These are phyloP conservation scores for Poeciliopsis occidentalis DNA, from an alignment of 2,113 vertebrate genomes.

Conservation along the genomic window DNA sequence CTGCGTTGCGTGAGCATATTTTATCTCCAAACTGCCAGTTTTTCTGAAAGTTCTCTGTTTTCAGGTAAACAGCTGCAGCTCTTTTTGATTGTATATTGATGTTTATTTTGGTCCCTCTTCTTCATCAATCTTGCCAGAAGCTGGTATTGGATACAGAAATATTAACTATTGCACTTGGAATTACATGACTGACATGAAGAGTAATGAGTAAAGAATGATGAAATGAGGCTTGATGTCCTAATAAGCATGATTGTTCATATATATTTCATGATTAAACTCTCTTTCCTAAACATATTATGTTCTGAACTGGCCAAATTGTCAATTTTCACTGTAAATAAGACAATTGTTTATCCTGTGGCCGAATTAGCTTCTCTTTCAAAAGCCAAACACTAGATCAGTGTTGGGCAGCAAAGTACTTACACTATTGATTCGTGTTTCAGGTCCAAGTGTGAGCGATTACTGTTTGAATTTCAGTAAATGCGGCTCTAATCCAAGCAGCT, in stretches of 20 bases:
- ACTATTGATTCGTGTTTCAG: slow-evolving; percentile 1
- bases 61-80: slow-evolving; percentile 30
- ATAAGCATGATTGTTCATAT: background rate
- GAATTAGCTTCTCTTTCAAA: background rate
- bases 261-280: too few relatives aligned
- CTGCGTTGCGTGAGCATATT: slow-evolving; percentile 40
- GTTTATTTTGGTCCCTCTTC: background rate
- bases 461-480: slow-evolving; percentile 4
- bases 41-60: slow-evolving; percentile 60
- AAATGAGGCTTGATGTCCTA: background rate
- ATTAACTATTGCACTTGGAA: background rate
- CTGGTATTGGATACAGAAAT: slow-evolving; percentile 7
- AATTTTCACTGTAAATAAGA: background rate
- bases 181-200: background rate
- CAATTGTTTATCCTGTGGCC: background rate
- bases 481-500: background rate
- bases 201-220: background rate
- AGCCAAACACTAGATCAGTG: background rate
- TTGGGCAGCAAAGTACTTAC: background rate
- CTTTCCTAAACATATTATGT: background rate
- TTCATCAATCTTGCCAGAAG: background rate
- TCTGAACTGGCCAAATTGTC: background rate
- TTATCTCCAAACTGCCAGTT: slow-evolving; percentile 71
- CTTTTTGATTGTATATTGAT: slow-evolving; percentile 19
- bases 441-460: background rate